phyloP scores from a whole-genome alignment of 2,888 invertebrate genomes.

The Laspeyria flexula region DNA sequence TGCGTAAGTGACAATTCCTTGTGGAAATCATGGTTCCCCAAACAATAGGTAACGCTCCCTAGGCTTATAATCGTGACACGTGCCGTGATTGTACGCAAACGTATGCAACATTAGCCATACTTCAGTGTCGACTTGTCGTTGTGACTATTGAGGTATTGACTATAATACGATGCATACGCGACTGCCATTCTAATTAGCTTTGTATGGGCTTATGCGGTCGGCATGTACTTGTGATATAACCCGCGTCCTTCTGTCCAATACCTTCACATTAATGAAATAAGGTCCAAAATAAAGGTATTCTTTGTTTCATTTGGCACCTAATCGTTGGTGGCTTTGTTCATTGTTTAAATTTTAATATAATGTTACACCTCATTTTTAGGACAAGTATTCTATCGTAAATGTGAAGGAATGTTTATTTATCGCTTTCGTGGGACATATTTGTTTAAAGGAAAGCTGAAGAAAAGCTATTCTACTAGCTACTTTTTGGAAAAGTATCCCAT shows the following conservation, averaged over 20 bases:
- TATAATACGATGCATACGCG: constrained; percentile 59
- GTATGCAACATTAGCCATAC: constrained; percentile 43
- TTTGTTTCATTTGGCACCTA: not conserved
- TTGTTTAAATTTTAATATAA: not conserved
- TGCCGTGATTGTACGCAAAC: constrained; percentile 50
- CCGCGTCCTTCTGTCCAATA: constrained; percentile 21
- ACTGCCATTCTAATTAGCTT: constrained; percentile 71
- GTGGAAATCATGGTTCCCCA: constrained; percentile 20
- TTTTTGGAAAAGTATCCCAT: too few relatives aligned
- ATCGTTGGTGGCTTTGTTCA: not conserved
- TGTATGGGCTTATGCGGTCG: constrained; percentile 55
- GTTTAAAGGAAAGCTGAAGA: too few relatives aligned
- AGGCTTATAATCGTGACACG: constrained; percentile 61
- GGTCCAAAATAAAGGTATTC: constrained; percentile 1
- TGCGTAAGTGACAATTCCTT: constrained; percentile 1
- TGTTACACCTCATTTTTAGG: not conserved
- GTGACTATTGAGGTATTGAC: constrained; percentile 54
- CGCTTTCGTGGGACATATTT: not conserved
- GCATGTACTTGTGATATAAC: constrained; percentile 40
- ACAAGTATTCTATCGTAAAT: not conserved
- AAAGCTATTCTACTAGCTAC: too few relatives aligned
- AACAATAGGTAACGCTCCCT: constrained; percentile 39
- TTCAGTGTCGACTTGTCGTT: constrained; percentile 40
- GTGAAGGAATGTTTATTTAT: not conserved
- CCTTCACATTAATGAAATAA: constrained; percentile 30